Conservation (phyloP, 2,888 invertebrate genomes). For the Drosophila mimetica region DNA sequence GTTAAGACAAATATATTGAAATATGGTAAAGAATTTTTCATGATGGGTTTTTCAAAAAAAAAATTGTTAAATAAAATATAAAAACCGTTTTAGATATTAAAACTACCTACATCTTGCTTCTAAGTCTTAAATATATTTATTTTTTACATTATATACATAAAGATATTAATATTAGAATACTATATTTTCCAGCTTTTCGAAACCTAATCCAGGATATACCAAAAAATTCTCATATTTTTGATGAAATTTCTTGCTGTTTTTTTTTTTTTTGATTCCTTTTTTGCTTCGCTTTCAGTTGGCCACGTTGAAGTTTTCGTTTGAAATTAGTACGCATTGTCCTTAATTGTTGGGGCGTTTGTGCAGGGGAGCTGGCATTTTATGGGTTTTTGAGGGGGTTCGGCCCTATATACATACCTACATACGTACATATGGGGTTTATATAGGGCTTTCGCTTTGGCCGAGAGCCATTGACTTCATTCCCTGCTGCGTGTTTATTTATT, state of each 20-base stretch:
- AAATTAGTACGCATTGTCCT: slow-evolving; percentile 78
- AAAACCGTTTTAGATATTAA: too few relatives aligned
- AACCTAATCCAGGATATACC: neutral
- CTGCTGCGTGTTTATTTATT: slow-evolving; percentile 78
- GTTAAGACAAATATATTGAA: too few relatives aligned
- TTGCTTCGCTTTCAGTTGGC: slow-evolving; percentile 12
- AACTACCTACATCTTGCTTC: too few relatives aligned
- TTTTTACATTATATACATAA: too few relatives aligned
- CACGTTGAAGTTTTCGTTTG: slow-evolving; percentile 51
- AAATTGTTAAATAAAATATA: too few relatives aligned
- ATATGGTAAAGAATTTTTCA: neutral
- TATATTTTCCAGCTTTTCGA: too few relatives aligned
- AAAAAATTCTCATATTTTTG: neutral
- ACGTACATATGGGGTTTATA: neutral
- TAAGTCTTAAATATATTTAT: too few relatives aligned
- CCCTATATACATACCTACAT: neutral
- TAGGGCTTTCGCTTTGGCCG: slow-evolving; percentile 29
- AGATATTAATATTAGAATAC: too few relatives aligned
- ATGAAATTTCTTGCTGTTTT: slow-evolving; percentile 15
- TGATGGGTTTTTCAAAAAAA: neutral
- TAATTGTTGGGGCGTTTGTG: slow-evolving; percentile 71
- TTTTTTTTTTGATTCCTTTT: slow-evolving; percentile 45
- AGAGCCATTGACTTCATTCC: slow-evolving; percentile 57
- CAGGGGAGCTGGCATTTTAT: slow-evolving; percentile 24
- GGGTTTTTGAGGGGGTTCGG: slow-evolving; percentile 32